These are phyloP conservation scores for Anneissia japonica DNA, from an alignment of 35 echinoderm and acorn worm genomes.

Conservation along the genomic window DNA sequence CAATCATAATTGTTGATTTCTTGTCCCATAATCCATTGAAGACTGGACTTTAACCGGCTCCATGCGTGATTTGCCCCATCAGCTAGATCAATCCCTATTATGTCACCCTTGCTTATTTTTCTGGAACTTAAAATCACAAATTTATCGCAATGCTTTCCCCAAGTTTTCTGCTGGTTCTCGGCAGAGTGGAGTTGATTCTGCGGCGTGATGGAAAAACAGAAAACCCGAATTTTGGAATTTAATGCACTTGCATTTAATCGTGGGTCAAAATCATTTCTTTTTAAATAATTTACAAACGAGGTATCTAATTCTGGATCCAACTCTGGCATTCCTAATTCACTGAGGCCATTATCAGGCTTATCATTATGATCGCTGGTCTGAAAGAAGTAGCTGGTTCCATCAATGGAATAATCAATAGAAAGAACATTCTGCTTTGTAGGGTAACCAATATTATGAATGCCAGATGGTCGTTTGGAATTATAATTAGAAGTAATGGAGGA, in stretches of 20 bases:
- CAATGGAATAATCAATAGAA: neutral
- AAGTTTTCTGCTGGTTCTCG: slow-evolving; percentile 24
- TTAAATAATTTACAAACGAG: neutral
- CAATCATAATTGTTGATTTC: slow-evolving; percentile 58
- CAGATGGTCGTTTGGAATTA: neutral
- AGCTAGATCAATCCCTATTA: slow-evolving; percentile 33
- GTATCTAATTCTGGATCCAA: neutral
- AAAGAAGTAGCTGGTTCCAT: neutral
- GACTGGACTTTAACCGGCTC: slow-evolving; percentile 27
- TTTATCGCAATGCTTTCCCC: slow-evolving; percentile 63
- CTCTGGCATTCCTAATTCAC: neutral
- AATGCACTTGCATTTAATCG: slow-evolving; percentile 23
- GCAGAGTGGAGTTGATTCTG: slow-evolving; percentile 6
- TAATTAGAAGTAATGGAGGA: too few relatives aligned
- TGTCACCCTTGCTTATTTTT: neutral
- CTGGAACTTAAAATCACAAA: slow-evolving; percentile 44
- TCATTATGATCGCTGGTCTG: neutral
- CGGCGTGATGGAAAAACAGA: slow-evolving; percentile 50
- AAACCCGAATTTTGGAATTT: slow-evolving; percentile 38
- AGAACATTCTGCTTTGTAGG: neutral
- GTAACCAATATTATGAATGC: too few relatives aligned
- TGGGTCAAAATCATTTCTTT: slow-evolving; percentile 59
- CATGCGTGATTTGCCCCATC: slow-evolving; percentile 17
- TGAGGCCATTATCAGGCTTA: neutral
- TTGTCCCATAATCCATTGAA: slow-evolving; percentile 33